A percentile compares a stretch with the other conserved stretches of the same genome.
phyloP scores from a whole-genome alignment of 2,888 invertebrate genomes.

The Drosophila nigricruria region DNA sequence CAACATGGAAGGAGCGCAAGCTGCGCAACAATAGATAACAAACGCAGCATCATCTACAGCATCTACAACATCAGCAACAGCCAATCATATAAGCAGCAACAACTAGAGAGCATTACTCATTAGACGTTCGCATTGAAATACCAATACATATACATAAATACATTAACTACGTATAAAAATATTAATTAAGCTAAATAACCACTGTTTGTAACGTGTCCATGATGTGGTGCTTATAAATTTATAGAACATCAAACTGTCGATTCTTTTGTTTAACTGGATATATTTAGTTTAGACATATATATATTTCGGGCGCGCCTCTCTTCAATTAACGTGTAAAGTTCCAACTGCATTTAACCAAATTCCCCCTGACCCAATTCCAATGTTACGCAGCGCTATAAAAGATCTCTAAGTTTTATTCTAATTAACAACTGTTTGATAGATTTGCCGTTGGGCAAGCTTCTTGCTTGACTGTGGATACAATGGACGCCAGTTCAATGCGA shows the following conservation, averaged over 20 bases:
- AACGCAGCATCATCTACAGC: slow-evolving; percentile 25
- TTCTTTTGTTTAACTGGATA: not conserved
- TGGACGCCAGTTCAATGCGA: slow-evolving; percentile 29
- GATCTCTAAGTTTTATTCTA: slow-evolving; percentile 29
- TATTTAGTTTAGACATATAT: not conserved
- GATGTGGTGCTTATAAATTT: slow-evolving; percentile 45
- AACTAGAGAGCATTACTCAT: slow-evolving; percentile 30
- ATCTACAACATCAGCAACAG: slow-evolving; percentile 21
- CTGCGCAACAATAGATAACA: slow-evolving; percentile 86
- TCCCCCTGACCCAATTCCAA: slow-evolving; percentile 32
- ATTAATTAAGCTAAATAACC: slow-evolving; percentile 27
- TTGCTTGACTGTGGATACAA: slow-evolving; percentile 5
- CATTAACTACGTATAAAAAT: not conserved
- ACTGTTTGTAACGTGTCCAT: slow-evolving; percentile 31
- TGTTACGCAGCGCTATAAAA: slow-evolving; percentile 11
- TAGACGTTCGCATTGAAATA: slow-evolving; percentile 43
- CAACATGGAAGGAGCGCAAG: slow-evolving; percentile 93
- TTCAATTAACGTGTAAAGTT: slow-evolving; percentile 17
- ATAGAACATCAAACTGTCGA: slow-evolving; percentile 13
- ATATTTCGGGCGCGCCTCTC: not conserved
- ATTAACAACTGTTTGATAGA: slow-evolving; percentile 60
- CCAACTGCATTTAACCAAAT: slow-evolving; percentile 58
- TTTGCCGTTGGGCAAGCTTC: slow-evolving; percentile 50
- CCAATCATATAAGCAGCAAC: slow-evolving; percentile 21
- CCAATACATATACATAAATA: slow-evolving; percentile 34